These are phyloP conservation scores for Mesitornis unicolor DNA, from an alignment of 2,113 vertebrate species.

Conservation along the genomic window DNA sequence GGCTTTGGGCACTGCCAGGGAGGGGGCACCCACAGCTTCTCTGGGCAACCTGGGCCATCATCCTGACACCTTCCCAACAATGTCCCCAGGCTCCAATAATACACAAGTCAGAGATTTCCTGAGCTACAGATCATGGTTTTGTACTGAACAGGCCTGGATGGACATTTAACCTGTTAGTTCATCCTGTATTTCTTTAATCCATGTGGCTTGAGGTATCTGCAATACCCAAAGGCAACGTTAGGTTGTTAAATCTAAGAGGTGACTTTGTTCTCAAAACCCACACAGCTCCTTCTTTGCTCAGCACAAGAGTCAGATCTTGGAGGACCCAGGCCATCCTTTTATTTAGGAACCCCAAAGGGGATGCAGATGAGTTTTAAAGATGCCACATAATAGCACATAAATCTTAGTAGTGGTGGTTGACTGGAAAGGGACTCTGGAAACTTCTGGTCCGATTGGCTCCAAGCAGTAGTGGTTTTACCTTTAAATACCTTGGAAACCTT, in stretches of 20 bases:
- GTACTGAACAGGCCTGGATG: background rate
- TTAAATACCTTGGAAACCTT: background rate
- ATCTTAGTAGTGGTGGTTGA: background rate
- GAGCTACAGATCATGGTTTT: background rate
- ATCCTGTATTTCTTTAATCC: background rate
- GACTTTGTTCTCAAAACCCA: background rate
- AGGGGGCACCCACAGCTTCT: too few species aligned
- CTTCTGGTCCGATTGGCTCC: background rate
- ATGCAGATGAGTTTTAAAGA: background rate
- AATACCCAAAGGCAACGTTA: background rate
- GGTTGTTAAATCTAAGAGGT: background rate
- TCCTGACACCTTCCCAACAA: background rate
- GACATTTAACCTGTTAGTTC: background rate
- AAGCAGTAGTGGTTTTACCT: background rate
- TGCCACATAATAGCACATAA: too few species aligned
- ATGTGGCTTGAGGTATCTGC: background rate
- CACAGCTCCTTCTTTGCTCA: background rate
- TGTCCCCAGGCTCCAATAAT: background rate
- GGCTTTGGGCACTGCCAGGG: too few species aligned
- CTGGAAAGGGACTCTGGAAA: background rate
- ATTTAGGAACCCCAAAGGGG: background rate
- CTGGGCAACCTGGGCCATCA: too few species aligned
- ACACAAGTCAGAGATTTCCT: background rate
- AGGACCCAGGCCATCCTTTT: background rate
- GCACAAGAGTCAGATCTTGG: background rate